Base-by-base conservation (phyloP, 2,113 vertebrate genomes). In the Vidua macroura region DNA sequence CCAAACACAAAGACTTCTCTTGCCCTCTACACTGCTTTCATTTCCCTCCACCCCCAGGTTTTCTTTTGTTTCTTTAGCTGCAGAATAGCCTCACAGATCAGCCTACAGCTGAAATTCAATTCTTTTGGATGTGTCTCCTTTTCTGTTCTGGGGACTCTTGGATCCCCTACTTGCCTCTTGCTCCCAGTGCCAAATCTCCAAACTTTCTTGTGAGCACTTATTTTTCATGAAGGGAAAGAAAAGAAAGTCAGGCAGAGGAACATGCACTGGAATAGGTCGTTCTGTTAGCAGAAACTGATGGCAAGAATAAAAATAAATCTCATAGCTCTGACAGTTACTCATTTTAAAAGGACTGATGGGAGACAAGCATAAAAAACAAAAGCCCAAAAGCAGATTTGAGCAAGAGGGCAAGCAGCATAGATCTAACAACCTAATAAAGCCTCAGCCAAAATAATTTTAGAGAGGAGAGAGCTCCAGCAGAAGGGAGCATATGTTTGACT, bases 251-350 rank as follows among this genome's bases (percentile, higher is more conserved):
- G 55, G 90, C 59, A 85, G 86, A 87, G 82, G 92, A 96, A 92
- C 75, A 82, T 67, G 88, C 77, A 97, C 90, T 95, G 14, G 39
- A 97, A 92, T 94, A 97, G 97, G 97, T 96, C 96, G 93, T 96
- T 97, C 95, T 97, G 94, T 96, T 97, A 97, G 95, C 94, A 98
- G 95, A 95, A 97, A 97, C 92, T 88, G 97, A 97, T 97, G 95
- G 95, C 96, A 96, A 95, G 88, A 97, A 96, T 97, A 97, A 97
- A 97, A 98, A 97, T 98, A 98, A 98, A 98, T 97, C 97, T 91
- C 86, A 53, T 17, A 92, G 94, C 96, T 97, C 96, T 90, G 94
- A 91, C 94, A 93, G 86, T 97, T 93, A 94, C 84, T 97, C 82
- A 49, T 97, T 96, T 95, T 96, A 95, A 97, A 92, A 97, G 95